phyloP scores from a whole-genome alignment of 2,797 vertebrate genomes.

The Simalia tracyae region DNA sequence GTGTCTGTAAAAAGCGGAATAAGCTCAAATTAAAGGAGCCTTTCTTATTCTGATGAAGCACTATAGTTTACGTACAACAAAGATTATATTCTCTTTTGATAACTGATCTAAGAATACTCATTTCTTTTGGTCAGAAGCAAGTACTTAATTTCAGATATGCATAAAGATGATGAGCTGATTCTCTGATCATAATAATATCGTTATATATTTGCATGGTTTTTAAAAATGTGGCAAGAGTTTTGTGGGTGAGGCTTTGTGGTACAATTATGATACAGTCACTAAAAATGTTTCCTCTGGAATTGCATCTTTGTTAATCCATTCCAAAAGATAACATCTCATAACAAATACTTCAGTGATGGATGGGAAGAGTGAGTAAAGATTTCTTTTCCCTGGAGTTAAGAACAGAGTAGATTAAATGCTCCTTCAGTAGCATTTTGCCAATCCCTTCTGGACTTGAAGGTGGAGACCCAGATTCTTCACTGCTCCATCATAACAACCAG shows the following conservation, averaged over 20 bases:
- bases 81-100: neutral
- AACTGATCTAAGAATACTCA: neutral
- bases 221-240: neutral
- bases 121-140: neutral
- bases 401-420: neutral
- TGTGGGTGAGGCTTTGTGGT: neutral
- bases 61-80: slow-evolving; percentile 13
- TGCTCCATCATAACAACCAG: neutral
- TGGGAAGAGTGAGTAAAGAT: neutral
- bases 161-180: slow-evolving; percentile 1
- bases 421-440: too few species aligned
- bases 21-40: slow-evolving; percentile 9
- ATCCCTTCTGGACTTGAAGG: neutral
- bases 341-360: too few species aligned
- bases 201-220: neutral
- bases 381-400: neutral
- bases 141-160: neutral
- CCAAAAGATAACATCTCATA: neutral
- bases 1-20: neutral
- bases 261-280: neutral
- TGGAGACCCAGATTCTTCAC: neutral
- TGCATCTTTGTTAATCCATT: neutral
- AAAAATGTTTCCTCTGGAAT: neutral
- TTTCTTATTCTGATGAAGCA: neutral
- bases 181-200: neutral